Evolutionary conservation across 2,113 vertebrate species (phyloP), one percentile per base, ranked within the genome.

Genomic region (Tenebrosternarchus preto): DNA sequence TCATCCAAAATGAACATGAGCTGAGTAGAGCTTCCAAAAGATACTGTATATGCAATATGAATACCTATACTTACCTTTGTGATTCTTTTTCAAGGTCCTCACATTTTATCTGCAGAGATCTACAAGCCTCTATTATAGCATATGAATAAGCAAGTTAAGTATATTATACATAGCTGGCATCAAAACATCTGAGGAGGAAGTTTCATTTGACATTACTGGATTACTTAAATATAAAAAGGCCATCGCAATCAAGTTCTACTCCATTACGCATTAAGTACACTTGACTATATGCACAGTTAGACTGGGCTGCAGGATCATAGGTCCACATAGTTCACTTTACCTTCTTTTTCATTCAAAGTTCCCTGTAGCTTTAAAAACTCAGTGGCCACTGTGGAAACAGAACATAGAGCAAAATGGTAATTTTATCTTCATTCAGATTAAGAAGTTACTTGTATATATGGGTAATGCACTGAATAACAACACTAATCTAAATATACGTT

Each of bases 301-400:
- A 9, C 43, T 50, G 43, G 12, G 43, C 43, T 50, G 11, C 2
- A 12, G 12, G 43, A 50, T 3, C 29, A 63, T 22, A 77, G 20
- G 11, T 73, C 29, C n/a, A 77, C 22, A 73, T 4, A 6, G 4
- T 63, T 15, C 15, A 53, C 0, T 69, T 8, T 86, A 93, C 93
- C 92, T 91, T 92, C 85, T 86, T 90, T 93, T 82, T 91, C 90
- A 80, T 86, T 88, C 9, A 79, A 50, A 4, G 55, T 83, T 64
- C 15, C 82, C 56, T 92, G 88, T 36, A 93, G 67, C 60, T 89
- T 70, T 66, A 77, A 78, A 39, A 72, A 77, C 77, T 92, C 84
- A 39, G 76, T 33, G 77, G 85, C 82, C 66, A 92, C 93, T 94
- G 80, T 9, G 25, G 74, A 70, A 84, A 80, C 9, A 84, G 71